Evolutionary conservation across 2,888 invertebrate species (phyloP), one percentile per base, ranked within the genome.

Genomic region (Galeopsomyia nigrocyanea): DNA sequence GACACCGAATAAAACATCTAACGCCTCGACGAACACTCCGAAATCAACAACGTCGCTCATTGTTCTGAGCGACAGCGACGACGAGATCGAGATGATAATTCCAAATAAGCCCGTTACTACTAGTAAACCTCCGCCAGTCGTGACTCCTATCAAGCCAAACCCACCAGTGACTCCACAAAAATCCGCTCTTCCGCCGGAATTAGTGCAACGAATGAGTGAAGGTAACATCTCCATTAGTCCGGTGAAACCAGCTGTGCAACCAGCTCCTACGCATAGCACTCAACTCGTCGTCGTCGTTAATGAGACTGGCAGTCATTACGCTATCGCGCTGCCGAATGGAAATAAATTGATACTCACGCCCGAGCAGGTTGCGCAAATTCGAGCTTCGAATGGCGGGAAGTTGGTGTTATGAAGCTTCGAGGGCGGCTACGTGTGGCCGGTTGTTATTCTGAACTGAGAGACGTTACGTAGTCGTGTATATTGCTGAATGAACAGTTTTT

Each of bases 371-470:
- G 87, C 86, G 0, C 84, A 86, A 73, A 86, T 87, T 46, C 79
- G 87, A 65, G 85, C 85, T n/a, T 85, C 86, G 0, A 87, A 87
- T 72, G 85, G 84, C 19, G 87, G 87, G 0, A 86, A 84, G 73
- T 78, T 86, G 14, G 78, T 83, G 3, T 78, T 85, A 67, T 85
- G 81, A 80, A 77, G 49, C 19, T 61, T 31, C 21, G 39, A 17
- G 51, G 61, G 17, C 10, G 63, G 53, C 63, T 70, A 26, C 17
- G 55, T 60, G n/a, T 47, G 19, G 60, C 60, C 60, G 10, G 39
- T 47, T 60, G 10, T 60, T 3, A 17, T 47, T 46, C 16, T 60
- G n/a, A 47, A 46, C 19, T 60, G 46, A 56, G 39, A 39, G 5
- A 39, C 39, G 10, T 39, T 10, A 7, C 39, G 39, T 39, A 1